Conservation (phyloP, 2,888 invertebrate species). For the Heteropelma amictum region DNA sequence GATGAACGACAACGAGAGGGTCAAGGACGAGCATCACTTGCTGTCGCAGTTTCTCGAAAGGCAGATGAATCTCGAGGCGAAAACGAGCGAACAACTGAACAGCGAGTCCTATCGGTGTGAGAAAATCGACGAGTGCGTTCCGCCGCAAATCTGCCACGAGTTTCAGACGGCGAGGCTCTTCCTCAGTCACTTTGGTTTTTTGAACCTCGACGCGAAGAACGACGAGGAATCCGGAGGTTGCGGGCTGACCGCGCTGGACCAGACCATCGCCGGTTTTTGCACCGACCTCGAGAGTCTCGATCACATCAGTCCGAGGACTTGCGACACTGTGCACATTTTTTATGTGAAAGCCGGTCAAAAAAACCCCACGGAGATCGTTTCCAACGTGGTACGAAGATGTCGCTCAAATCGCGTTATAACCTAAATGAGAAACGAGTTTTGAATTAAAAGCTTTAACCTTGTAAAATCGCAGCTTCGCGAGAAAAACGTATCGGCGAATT, state of each 20-base stretch:
- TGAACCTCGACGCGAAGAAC: constrained; percentile 79
- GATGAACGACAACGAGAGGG: constrained; percentile 80
- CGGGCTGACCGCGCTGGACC: constrained; percentile 86
- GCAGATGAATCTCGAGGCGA: constrained; percentile 81
- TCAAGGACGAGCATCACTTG: constrained; percentile 82
- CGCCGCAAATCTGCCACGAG: constrained; percentile 91
- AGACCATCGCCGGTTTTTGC: constrained; percentile 84
- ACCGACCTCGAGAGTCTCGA: constrained; percentile 90
- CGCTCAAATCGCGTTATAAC: too few species aligned
- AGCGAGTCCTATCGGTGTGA: constrained; percentile 63
- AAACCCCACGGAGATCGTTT: constrained; percentile 87
- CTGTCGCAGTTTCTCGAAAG: constrained; percentile 86
- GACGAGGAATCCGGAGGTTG: constrained; percentile 73
- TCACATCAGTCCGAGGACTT: constrained; percentile 90
- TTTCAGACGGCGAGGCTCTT: constrained; percentile 97
- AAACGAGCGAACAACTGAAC: constrained; percentile 74
- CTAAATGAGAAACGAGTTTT: too few species aligned
- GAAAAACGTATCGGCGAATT: constrained; percentile 78
- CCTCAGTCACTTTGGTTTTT: constrained; percentile 96
- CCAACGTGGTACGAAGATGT: constrained; percentile 85
- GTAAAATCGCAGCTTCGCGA: constrained; percentile 71
- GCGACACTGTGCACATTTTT: constrained; percentile 96
- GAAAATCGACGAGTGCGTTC: constrained; percentile 86
- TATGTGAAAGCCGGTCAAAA: constrained; percentile 94
- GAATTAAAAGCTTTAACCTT: too few species aligned